Base-by-base conservation (phyloP, 2,797 vertebrate species). In the Spatula clypeata region DNA sequence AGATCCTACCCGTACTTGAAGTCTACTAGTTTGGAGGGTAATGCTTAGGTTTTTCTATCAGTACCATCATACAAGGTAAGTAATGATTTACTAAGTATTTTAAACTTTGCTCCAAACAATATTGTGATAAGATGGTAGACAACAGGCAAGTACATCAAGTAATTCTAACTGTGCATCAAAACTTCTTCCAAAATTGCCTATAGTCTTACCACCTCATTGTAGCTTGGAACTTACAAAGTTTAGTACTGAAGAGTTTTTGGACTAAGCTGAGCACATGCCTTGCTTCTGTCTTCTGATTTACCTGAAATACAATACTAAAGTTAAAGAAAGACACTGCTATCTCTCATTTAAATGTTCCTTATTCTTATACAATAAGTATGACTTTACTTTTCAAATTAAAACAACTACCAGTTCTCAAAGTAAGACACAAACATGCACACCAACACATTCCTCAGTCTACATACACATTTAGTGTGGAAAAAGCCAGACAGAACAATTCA, bases 201-300 rank as follows among this genome's bases (percentile, higher is more conserved):
- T 31, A 75, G 42, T 81, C 47, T 93, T 89, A 87, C n/a, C 51
- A 91, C 64, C 53, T 60, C 45, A 77, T 60, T 91, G 65, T 18
- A 88, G 64, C 36, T 1, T 12, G 38, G 80, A 93, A 99, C 99
- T 99, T 98, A 99, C 99, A 97, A 95, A 99, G 98, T 96, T 98
- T 98, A 97, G 98, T 98, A 97, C 96, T 98, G 98, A 99, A 99
- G 97, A 99, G 98, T 95, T 97, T 98, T 94, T 99, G 98, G 94
- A 99, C 98, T 95, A 97, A 93, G 97, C 98, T 97, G 79, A 99
- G 99, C 95, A 99, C 98, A 84, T 98, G 88, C 79, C 99, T 98
- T 53, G 99, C 98, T 98, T 99, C 98, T 27, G 94, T 97, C 98
- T 97, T 98, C 98, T 98, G 98, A 97, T 99, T 98, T 80, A 98